phyloP scores from a whole-genome alignment of 2,113 vertebrate genomes.

The Pitta sordida region DNA sequence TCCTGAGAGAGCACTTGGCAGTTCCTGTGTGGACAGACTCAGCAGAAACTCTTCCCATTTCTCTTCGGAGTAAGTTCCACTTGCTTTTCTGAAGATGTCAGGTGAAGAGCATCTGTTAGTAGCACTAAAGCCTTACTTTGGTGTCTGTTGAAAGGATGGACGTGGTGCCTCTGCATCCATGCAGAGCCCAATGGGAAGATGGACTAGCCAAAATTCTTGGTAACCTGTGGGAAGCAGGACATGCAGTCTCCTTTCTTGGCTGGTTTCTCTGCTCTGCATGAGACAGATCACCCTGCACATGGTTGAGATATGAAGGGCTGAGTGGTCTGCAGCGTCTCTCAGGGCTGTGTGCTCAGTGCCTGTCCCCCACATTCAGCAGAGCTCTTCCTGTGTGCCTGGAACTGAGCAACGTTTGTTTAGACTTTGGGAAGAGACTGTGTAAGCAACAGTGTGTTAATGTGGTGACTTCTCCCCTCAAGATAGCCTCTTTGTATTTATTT shows the following conservation, averaged over 20 bases:
- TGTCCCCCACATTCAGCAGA: fast-evolving
- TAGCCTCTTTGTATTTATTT: conserved; percentile 67
- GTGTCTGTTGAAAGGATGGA: neutral
- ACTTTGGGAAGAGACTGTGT: conserved; percentile 3
- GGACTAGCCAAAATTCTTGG: neutral
- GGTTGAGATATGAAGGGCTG: fast-evolving
- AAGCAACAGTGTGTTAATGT: conserved; percentile 55
- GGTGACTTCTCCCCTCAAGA: conserved; percentile 50
- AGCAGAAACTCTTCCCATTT: neutral
- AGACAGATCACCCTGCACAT: neutral
- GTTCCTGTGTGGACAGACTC: neutral
- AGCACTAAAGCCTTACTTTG: neutral
- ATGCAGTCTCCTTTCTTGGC: neutral
- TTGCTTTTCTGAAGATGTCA: neutral
- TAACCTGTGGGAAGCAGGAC: neutral
- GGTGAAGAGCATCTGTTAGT: neutral
- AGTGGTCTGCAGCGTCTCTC: neutral
- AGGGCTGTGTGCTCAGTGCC: neutral
- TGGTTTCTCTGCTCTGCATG: neutral
- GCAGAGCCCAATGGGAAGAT: neutral
- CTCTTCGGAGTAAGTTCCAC: neutral
- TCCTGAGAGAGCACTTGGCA: neutral
- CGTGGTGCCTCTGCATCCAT: fast-evolving
- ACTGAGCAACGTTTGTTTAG: conserved; percentile 49
- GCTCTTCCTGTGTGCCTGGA: neutral